phyloP scores from a whole-genome alignment of 2,888 invertebrate species.

The Portevinia maculata region DNA sequence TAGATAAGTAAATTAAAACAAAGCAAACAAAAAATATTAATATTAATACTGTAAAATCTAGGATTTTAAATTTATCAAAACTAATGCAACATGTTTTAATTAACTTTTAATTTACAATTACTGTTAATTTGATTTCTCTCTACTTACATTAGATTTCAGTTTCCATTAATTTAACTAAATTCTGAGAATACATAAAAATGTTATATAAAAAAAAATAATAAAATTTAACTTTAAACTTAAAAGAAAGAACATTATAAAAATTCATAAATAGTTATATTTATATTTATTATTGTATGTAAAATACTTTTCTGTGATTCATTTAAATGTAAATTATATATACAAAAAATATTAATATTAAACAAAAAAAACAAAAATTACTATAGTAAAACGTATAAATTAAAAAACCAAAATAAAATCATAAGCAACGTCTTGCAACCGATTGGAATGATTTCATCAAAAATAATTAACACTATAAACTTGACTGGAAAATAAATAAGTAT shows the following conservation, averaged over 20 bases:
- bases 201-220: slow-evolving; percentile 20
- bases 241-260: slow-evolving; percentile 47
- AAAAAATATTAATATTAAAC: slow-evolving; percentile 62
- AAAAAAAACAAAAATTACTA: slow-evolving; percentile 51
- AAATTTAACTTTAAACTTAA: slow-evolving; percentile 36
- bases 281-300: slow-evolving; percentile 74
- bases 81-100: slow-evolving; percentile 38
- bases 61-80: slow-evolving; percentile 73
- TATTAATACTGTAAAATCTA: slow-evolving; percentile 58
- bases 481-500: slow-evolving; percentile 60
- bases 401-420: slow-evolving; percentile 27
- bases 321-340: slow-evolving; percentile 74
- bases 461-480: slow-evolving; percentile 35
- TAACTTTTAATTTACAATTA: slow-evolving; percentile 34
- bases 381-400: slow-evolving; percentile 49
- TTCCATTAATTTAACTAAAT: slow-evolving; percentile 15
- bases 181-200: slow-evolving; percentile 48
- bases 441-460: slow-evolving; percentile 54
- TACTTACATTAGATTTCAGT: slow-evolving; percentile 4
- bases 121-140: slow-evolving; percentile 4
- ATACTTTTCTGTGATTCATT: slow-evolving; percentile 76
- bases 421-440: slow-evolving; percentile 63
- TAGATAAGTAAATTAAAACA: slow-evolving; percentile 81
- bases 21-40: slow-evolving; percentile 54
- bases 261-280: slow-evolving; percentile 71